These are phyloP conservation scores for Amphipyra tragopoginis DNA, from an alignment of 2,888 invertebrate species.

Conservation along the genomic window DNA sequence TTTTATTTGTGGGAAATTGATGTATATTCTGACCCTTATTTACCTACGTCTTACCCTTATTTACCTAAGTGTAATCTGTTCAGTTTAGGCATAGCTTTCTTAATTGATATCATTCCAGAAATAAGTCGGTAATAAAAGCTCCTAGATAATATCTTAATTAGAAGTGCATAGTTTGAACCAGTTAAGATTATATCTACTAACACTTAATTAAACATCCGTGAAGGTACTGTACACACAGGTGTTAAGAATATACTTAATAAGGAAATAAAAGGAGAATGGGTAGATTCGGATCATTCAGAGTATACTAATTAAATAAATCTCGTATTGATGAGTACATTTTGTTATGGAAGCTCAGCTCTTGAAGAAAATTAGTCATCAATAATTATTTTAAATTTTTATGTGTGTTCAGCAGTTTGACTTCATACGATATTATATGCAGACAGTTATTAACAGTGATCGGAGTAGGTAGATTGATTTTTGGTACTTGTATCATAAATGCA, in stretches of 20 bases:
- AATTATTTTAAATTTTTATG: no score
- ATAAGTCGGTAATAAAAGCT: not conserved
- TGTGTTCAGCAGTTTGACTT: no score
- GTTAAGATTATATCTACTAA: constrained; percentile 32
- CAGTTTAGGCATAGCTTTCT: not conserved
- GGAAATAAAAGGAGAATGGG: constrained; percentile 6
- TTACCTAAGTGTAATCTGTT: not conserved
- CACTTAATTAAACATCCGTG: constrained; percentile 21
- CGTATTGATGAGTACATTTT: no score
- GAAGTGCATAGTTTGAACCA: not conserved
- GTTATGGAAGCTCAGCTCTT: no score
- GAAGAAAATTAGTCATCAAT: no score
- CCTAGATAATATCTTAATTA: no score
- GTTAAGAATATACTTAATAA: constrained; percentile 6
- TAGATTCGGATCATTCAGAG: no score
- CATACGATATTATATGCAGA: no score
- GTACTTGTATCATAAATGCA: no score
- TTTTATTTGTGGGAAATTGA: not conserved
- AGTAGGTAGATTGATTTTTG: no score
- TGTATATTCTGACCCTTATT: constrained; percentile 3
- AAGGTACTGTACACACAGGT: constrained; percentile 12
- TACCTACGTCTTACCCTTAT: not conserved
- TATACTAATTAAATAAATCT: no score
- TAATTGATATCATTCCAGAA: constrained; percentile 10
- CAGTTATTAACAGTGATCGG: no score